Percentiles rank a stretch among this genome's conserved stretches.
These are phyloP conservation scores for Heteractis magnifica DNA, from an alignment of 92 coral and sea anemone species.

Conservation along the genomic window DNA sequence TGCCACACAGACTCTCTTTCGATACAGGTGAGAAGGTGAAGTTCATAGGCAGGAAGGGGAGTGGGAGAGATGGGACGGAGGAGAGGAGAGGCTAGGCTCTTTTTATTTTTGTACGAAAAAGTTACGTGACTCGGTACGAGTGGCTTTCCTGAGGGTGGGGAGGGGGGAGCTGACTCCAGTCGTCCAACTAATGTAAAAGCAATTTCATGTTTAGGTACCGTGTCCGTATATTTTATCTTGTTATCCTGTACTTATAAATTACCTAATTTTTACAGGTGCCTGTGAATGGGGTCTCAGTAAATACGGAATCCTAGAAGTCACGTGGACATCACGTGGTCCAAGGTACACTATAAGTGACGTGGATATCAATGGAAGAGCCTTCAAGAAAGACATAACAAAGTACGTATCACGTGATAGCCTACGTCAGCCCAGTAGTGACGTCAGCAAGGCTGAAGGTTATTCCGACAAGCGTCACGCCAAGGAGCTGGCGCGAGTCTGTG, in stretches of 20 bases:
- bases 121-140: too few species aligned
- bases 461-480: neutral
- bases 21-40: constrained; percentile 39
- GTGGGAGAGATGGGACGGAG: too few species aligned
- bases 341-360: constrained; percentile 14
- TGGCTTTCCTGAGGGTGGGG: too few species aligned
- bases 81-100: too few species aligned
- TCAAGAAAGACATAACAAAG: neutral
- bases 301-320: constrained; percentile 63
- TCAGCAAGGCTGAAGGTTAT: neutral
- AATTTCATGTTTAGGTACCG: too few species aligned
- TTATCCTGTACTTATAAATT: too few species aligned
- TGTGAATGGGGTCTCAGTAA: constrained; percentile 44
- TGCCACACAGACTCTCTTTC: constrained; percentile 52
- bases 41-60: too few species aligned
- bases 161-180: too few species aligned
- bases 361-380: constrained; percentile 2
- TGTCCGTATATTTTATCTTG: too few species aligned
- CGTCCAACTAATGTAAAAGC: too few species aligned
- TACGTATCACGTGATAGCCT: neutral
- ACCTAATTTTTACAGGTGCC: neutral
- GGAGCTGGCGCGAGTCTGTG: neutral
- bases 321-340: constrained; percentile 50
- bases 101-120: too few species aligned
- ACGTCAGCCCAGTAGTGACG: neutral